Percentiles rank a stretch among this genome's conserved stretches.
Conservation (phyloP, 2,888 invertebrate genomes). For the Mesoligia furuncula region DNA sequence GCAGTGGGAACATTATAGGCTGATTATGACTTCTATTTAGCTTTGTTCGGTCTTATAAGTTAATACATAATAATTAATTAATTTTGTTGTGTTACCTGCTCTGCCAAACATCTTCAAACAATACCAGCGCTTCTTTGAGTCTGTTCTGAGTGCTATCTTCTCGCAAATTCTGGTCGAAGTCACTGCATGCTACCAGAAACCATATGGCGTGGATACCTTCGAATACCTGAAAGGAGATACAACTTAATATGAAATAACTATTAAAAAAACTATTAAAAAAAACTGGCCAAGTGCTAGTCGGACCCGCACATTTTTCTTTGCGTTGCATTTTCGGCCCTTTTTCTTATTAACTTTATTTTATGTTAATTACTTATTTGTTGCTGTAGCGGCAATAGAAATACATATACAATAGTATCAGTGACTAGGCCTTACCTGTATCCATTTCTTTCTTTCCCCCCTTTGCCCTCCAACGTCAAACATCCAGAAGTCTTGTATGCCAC, state of each 20-base stretch:
- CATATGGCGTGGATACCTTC: conserved; percentile 95
- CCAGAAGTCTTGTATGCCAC: conserved; percentile 93
- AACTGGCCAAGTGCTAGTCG: no score
- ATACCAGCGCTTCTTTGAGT: conserved; percentile 92
- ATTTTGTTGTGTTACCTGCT: conserved; percentile 90
- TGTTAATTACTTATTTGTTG: no score
- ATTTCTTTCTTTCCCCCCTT: conserved; percentile 94
- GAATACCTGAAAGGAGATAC: conserved; percentile 90
- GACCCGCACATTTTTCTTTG: no score
- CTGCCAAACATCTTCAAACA: conserved; percentile 95
- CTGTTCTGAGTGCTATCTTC: conserved; percentile 93
- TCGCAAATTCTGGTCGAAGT: conserved; percentile 94
- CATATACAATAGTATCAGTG: no score
- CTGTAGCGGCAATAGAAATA: no score
- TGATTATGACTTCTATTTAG: no score
- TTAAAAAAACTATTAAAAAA: no score
- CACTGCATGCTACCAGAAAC: conserved; percentile 95
- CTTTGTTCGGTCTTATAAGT: neutral
- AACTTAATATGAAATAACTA: neutral
- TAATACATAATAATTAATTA: neutral
- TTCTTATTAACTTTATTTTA: no score
- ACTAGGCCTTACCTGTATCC: conserved; percentile 91
- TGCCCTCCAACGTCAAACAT: conserved; percentile 97
- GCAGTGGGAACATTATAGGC: no score
- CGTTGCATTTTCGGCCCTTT: no score